Percentiles rank a stretch among this genome's conserved stretches.
phyloP scores from a whole-genome alignment of 2,797 vertebrate species.

The Anableps anableps region DNA sequence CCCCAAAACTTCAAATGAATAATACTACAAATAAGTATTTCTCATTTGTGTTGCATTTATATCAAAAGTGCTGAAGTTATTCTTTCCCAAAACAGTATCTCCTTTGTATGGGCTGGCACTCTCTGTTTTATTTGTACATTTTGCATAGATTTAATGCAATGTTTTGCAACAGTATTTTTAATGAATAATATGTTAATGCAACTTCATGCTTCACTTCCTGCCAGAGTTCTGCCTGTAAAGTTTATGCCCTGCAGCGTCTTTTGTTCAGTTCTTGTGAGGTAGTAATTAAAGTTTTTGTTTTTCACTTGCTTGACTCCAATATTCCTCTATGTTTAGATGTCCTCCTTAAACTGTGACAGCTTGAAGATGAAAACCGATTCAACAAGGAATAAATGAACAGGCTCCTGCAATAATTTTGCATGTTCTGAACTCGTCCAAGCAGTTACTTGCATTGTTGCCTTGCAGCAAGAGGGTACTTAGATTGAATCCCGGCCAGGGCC shows the following conservation, averaged over 20 bases:
- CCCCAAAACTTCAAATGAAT: neutral
- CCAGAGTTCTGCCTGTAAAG: neutral
- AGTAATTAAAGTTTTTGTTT: neutral
- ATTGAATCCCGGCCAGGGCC: neutral
- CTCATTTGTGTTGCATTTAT: neutral
- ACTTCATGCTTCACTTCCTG: neutral
- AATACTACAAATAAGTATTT: neutral
- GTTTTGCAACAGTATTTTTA: neutral
- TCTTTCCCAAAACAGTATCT: neutral
- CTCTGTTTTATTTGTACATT: neutral
- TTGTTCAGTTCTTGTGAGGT: neutral
- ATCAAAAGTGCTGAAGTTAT: neutral
- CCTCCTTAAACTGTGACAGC: neutral
- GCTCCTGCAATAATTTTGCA: constrained; percentile 2
- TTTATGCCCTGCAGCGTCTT: neutral
- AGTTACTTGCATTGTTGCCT: neutral
- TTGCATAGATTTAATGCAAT: neutral
- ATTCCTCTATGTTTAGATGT: neutral
- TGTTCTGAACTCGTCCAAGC: neutral
- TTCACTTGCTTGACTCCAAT: neutral
- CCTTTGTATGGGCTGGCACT: neutral
- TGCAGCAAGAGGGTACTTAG: neutral
- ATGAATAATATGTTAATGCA: neutral
- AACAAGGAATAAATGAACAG: neutral
- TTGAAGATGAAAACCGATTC: neutral